Conservation (phyloP, 1,140 invertebrate species). For the Drosophila prosaltans region DNA sequence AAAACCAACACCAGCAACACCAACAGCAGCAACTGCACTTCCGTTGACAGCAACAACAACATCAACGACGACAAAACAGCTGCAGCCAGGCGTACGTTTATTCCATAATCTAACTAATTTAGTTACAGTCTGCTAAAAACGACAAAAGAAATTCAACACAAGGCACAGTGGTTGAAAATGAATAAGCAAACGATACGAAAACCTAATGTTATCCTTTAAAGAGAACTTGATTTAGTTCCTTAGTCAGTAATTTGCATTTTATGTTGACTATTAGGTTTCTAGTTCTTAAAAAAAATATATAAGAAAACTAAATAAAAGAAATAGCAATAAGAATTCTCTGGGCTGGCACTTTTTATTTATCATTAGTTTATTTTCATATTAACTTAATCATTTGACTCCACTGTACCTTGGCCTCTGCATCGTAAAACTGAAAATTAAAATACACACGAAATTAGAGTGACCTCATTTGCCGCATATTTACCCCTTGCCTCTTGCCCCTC, state of each 20-base stretch:
- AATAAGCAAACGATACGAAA: neutral
- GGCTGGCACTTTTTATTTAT: too few species aligned
- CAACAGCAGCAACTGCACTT: constrained; percentile 53
- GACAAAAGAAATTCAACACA: constrained; percentile 4
- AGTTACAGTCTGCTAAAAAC: constrained; percentile 36
- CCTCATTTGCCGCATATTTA: constrained; percentile 52
- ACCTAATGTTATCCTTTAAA: constrained; percentile 3
- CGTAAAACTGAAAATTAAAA: constrained; percentile 51
- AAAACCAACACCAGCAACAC: constrained; percentile 30
- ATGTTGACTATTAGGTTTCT: too few species aligned
- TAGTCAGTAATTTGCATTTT: too few species aligned
- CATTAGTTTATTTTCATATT: too few species aligned
- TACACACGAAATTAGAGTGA: constrained; percentile 66
- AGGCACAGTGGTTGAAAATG: constrained; percentile 20
- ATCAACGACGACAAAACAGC: constrained; percentile 24
- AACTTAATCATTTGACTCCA: neutral
- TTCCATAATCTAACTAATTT: constrained; percentile 73
- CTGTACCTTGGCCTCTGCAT: constrained; percentile 2
- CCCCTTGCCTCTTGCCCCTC: neutral
- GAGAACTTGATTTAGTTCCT: too few species aligned
- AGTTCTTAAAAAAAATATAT: too few species aligned
- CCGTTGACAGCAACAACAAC: constrained; percentile 38
- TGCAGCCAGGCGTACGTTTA: constrained; percentile 46
- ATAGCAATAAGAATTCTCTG: too few species aligned
- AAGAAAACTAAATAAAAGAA: too few species aligned